A percentile compares a stretch with the other conserved stretches of the same genome.
phyloP scores from a whole-genome alignment of 2,888 invertebrate species.

The Oscheius sp. region DNA sequence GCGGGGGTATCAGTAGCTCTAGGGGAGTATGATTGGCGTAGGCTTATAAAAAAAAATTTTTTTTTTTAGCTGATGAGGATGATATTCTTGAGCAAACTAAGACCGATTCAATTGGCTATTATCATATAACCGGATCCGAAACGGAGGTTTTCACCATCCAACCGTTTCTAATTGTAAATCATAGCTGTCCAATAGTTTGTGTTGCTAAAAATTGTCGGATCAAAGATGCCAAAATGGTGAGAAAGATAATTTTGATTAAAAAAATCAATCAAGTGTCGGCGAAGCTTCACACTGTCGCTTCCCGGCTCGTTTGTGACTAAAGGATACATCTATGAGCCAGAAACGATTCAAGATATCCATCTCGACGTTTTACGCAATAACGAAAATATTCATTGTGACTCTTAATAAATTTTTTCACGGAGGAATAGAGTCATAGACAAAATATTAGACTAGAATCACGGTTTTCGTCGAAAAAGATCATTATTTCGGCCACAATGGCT shows the following conservation, averaged over 20 bases:
- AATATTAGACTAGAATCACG: no score
- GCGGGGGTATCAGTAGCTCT: not conserved
- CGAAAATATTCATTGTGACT: not conserved
- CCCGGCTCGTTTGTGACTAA: not conserved
- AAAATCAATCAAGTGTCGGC: not conserved
- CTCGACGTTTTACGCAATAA: not conserved
- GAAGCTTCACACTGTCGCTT: not conserved
- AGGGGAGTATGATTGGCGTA: not conserved
- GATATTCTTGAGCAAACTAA: not conserved
- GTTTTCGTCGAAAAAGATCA: not conserved
- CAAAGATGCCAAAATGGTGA: not conserved
- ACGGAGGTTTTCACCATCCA: slow-evolving; percentile 1
- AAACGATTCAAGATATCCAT: not conserved
- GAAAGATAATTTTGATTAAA: not conserved
- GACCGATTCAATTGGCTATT: not conserved
- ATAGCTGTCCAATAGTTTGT: not conserved
- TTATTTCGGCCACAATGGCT: not conserved
- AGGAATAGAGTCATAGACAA: no score
- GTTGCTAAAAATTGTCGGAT: no score
- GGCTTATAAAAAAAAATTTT: not conserved
- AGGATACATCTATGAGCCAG: not conserved
- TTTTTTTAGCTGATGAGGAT: not conserved
- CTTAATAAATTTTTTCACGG: not conserved
- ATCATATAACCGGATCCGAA: not conserved
- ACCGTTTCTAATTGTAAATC: not conserved